Conservation (phyloP, 2,113 vertebrate genomes). For the Tragelaphus strepsiceros region DNA sequence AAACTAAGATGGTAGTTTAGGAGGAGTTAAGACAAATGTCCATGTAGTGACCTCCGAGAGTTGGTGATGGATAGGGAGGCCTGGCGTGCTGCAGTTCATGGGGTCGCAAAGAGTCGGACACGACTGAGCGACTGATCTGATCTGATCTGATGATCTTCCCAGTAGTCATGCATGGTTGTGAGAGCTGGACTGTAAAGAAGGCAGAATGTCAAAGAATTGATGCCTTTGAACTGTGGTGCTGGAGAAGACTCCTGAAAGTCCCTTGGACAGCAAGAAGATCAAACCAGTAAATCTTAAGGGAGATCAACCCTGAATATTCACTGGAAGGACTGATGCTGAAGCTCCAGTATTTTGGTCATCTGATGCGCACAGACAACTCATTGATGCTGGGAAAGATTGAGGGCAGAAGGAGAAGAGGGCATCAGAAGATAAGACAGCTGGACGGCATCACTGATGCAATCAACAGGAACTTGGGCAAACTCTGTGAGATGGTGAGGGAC, state of each 20-base stretch:
- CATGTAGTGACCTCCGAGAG: too few relatives aligned
- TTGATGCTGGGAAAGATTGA: not conserved
- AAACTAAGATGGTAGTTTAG: not conserved
- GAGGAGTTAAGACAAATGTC: not conserved
- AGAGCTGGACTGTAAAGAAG: not conserved
- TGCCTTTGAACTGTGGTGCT: not conserved
- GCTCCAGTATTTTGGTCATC: not conserved
- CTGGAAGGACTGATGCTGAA: not conserved
- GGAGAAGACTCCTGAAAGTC: not conserved
- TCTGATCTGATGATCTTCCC: too few relatives aligned
- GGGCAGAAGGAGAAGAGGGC: not conserved
- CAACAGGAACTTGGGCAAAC: not conserved
- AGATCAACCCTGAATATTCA: not conserved
- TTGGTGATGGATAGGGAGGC: too few relatives aligned
- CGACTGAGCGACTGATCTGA: too few relatives aligned
- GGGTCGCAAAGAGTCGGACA: too few relatives aligned
- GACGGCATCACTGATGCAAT: not conserved
- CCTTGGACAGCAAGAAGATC: not conserved
- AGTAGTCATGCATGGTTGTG: not conserved
- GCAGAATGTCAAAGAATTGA: not conserved
- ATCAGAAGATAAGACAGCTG: not conserved
- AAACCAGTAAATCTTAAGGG: not conserved
- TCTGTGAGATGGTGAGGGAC: not conserved
- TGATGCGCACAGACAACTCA: accelerated
- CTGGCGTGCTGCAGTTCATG: too few relatives aligned